Percentiles rank a stretch among this genome's conserved stretches.
These are phyloP conservation scores for Eidolon dupreanum DNA, from an alignment of 2,797 vertebrate genomes.

Conservation along the genomic window DNA sequence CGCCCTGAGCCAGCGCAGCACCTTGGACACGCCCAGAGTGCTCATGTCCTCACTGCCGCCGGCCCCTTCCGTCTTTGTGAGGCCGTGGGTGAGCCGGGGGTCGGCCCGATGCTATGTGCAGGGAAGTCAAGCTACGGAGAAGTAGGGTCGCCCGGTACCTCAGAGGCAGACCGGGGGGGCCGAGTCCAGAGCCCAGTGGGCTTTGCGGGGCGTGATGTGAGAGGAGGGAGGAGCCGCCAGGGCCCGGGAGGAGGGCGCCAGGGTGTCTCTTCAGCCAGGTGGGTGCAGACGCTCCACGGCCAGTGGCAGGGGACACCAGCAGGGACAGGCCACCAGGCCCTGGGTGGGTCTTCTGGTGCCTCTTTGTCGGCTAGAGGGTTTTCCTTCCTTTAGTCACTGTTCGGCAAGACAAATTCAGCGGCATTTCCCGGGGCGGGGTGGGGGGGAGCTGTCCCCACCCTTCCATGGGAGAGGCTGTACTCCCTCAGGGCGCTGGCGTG, in stretches of 20 bases:
- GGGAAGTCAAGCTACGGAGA: background rate
- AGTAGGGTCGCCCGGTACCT: background rate
- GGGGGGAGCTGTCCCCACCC: slow-evolving; percentile 79
- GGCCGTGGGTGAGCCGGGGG: background rate
- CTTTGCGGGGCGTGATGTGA: background rate
- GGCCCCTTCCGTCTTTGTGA: background rate
- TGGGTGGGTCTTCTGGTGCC: background rate
- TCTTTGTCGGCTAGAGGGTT: slow-evolving; percentile 72
- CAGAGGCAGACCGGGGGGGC: background rate
- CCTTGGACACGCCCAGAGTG: background rate
- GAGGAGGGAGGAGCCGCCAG: background rate
- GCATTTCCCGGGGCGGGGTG: slow-evolving; percentile 73
- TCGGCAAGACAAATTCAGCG: slow-evolving; percentile 55
- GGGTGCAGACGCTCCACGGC: background rate
- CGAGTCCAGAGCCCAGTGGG: background rate
- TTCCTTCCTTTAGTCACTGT: slow-evolving; percentile 49
- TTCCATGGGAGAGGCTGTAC: slow-evolving; percentile 80
- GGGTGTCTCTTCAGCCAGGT: too few relatives aligned
- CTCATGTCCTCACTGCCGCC: background rate
- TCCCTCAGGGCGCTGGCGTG: slow-evolving; percentile 84
- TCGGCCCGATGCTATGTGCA: background rate
- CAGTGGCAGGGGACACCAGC: background rate
- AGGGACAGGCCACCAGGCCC: background rate
- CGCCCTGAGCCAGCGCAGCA: background rate
- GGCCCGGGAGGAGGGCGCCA: background rate